These are phyloP conservation scores for Pyrocoelia pectoralis DNA, from an alignment of 2,888 invertebrate species.

Conservation along the genomic window DNA sequence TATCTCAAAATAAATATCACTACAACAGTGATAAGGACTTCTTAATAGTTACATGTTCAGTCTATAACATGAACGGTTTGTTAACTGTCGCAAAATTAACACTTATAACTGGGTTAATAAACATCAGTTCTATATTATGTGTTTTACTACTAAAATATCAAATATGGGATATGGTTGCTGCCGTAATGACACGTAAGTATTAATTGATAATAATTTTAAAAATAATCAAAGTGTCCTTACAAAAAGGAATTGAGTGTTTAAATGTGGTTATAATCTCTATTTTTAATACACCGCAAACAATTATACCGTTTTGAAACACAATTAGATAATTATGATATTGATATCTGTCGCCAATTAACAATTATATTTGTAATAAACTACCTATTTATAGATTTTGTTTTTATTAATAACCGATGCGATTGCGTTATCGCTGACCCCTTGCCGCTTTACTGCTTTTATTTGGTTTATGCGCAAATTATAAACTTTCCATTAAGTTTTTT, in stretches of 20 bases:
- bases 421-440: neutral
- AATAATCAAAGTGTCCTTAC: too few species aligned
- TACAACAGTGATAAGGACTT: neutral
- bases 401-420: neutral
- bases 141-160: neutral
- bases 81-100: constrained; percentile 1
- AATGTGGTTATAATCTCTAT: too few species aligned
- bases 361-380: neutral
- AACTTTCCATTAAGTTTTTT: neutral
- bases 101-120: neutral
- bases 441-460: neutral
- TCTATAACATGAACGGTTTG: constrained; percentile 1
- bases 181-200: neutral
- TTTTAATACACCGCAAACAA: neutral
- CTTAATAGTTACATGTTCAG: constrained; percentile 1
- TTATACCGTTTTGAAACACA: neutral
- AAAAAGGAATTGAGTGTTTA: too few species aligned
- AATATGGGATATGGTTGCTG: neutral
- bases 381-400: neutral
- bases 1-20: neutral
- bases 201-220: neutral
- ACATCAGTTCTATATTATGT: constrained; percentile 1
- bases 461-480: neutral
- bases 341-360: neutral
- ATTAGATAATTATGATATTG: neutral